These are phyloP conservation scores for Eubucco bourcierii DNA, from an alignment of 2,113 vertebrate genomes.

Conservation along the genomic window DNA sequence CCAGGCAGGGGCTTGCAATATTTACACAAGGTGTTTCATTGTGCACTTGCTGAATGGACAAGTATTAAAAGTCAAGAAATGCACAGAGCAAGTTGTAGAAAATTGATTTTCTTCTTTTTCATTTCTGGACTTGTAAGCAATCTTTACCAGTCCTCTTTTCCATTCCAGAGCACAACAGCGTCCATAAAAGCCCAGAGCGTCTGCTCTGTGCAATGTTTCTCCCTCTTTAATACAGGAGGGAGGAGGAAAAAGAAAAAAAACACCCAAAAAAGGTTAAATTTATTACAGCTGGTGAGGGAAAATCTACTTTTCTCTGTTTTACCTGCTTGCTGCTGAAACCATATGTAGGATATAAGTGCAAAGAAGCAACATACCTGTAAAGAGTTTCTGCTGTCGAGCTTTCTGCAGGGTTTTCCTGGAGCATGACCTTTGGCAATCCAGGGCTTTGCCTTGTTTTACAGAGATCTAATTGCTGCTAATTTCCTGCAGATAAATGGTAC, in stretches of 20 bases:
- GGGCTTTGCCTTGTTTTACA: slow-evolving; percentile 66
- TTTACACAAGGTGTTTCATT: slow-evolving; percentile 66
- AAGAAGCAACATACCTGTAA: slow-evolving; percentile 24
- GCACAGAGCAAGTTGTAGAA: not conserved
- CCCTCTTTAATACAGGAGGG: slow-evolving; percentile 24
- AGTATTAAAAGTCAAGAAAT: slow-evolving; percentile 35
- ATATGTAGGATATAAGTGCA: not conserved
- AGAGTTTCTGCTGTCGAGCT: slow-evolving; percentile 40
- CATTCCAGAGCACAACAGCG: not conserved
- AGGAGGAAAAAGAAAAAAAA: not conserved
- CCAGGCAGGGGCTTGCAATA: slow-evolving; percentile 41
- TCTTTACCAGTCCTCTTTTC: slow-evolving; percentile 21
- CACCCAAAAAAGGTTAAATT: not conserved
- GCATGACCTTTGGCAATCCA: slow-evolving; percentile 59
- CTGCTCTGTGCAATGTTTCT: slow-evolving; percentile 51
- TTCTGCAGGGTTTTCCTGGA: slow-evolving; percentile 52
- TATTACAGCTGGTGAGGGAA: slow-evolving; percentile 12
- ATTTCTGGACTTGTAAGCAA: slow-evolving; percentile 48
- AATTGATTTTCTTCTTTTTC: slow-evolving; percentile 59
- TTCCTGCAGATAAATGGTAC: slow-evolving; percentile 80
- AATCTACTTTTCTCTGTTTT: slow-evolving; percentile 59
- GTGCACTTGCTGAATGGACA: not conserved
- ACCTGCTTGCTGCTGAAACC: not conserved
- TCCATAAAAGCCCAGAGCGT: slow-evolving; percentile 32
- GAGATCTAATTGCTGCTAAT: slow-evolving; percentile 81